Evolutionary conservation across 2,888 invertebrate species (phyloP).

Genomic region (Caenorhabditis parvicauda): DNA sequence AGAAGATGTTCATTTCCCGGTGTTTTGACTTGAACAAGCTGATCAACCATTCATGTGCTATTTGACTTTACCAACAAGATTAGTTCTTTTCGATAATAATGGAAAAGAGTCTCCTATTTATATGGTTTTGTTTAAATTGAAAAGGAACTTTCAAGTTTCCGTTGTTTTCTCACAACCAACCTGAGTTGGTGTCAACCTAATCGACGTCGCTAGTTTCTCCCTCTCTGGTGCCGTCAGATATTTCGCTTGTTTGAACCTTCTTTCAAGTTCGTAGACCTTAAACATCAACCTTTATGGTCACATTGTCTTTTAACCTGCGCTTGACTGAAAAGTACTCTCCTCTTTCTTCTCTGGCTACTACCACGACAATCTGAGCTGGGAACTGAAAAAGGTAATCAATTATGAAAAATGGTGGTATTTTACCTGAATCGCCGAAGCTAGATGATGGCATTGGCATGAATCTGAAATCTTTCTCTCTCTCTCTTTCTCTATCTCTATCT

Average conservation of each 20-base stretch:
- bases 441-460: background rate
- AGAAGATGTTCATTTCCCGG: too few relatives aligned
- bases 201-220: slow-evolving; percentile 91
- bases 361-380: too few relatives aligned
- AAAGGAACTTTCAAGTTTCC: background rate
- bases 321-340: slow-evolving; percentile 46
- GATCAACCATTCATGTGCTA: too few relatives aligned
- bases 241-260: slow-evolving; percentile 82
- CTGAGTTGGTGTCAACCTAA: slow-evolving; percentile 92
- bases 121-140: background rate
- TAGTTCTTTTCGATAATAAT: too few relatives aligned
- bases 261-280: slow-evolving; percentile 68
- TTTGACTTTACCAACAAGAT: too few relatives aligned
- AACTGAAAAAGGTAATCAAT: slow-evolving; percentile 12
- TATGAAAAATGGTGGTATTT: too few relatives aligned
- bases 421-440: background rate
- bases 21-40: too few relatives aligned
- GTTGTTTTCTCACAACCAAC: slow-evolving; percentile 11
- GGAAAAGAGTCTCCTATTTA: too few relatives aligned
- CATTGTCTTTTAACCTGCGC: slow-evolving; percentile 29
- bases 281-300: background rate
- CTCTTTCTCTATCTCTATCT: too few relatives aligned
- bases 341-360: slow-evolving; percentile 40
- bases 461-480: too few relatives aligned
- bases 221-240: slow-evolving; percentile 96